These are phyloP conservation scores for Leptothorax acervorum DNA, from an alignment of 2,888 invertebrate species.

Conservation along the genomic window DNA sequence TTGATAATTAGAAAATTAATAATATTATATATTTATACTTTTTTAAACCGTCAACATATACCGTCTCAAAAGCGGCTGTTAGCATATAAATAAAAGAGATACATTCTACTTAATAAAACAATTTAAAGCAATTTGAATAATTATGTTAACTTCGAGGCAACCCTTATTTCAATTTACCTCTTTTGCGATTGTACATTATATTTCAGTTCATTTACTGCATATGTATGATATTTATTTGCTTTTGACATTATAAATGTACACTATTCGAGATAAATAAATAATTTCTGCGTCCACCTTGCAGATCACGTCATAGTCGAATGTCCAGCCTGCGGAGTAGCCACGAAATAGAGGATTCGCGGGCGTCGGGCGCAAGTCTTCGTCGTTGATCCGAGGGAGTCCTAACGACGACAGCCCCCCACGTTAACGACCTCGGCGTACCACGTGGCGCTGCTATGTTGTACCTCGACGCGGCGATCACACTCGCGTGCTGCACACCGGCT, in stretches of 20 bases:
- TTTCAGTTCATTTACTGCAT: neutral
- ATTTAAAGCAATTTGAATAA: neutral
- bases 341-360: constrained; percentile 4
- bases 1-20: neutral
- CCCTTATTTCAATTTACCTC: no score
- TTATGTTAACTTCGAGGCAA: neutral
- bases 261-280: neutral
- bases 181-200: neutral
- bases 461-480: constrained; percentile 63
- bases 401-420: constrained; percentile 54
- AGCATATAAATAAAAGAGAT: neutral
- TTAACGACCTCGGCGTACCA: constrained; percentile 76
- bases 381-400: constrained; percentile 30
- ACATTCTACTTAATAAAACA: neutral
- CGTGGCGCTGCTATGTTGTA: constrained; percentile 73
- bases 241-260: neutral
- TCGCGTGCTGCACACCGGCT: constrained; percentile 73
- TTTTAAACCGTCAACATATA: neutral
- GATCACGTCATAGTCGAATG: neutral
- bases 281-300: neutral
- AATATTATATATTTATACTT: neutral
- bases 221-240: neutral
- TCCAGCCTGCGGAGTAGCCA: neutral
- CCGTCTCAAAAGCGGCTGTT: neutral
- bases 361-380: neutral